Evolutionary conservation across 2,888 invertebrate species (phyloP), one percentile per base, ranked within the genome.

Genomic region (Eupeodes latifasciatus): DNA sequence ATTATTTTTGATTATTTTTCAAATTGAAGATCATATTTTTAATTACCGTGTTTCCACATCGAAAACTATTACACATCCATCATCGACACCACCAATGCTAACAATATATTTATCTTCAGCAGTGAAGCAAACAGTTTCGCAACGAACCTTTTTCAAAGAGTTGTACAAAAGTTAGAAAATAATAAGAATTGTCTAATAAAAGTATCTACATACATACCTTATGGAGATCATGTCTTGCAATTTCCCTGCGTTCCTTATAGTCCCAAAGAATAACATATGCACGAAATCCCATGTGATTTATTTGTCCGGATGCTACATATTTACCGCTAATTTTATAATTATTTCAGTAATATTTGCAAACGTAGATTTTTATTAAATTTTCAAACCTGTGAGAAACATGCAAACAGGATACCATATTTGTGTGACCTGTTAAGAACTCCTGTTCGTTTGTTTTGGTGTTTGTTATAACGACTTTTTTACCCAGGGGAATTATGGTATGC

Each of bases 261-360:
- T 98, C 96, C 98, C 98, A 99, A 16, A 99, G 93, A 89, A 98
- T 98, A 0, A 97, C 96, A 81, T 96, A 95, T 0, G 98, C 96
- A 93, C 97, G 97, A 92, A 98, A 98, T 5, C 98, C 98, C 93
- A 98, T 97, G 91, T 98, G 97, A 92, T 97, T 98, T 55, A 96
- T 95, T 94, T 98, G 98, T 0, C 98, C 98, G 0, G 98, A 98
- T 6, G 97, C 98, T 55, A 99, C 94, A 91, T 95, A 97, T 34
- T 96, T 96, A 36, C 98, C 97, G 90, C 95, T 94, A 12, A 69
- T 51, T 59, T 36, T 91, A 71, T 92, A 51, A 53, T 1, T 74
- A 7, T 27, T 77, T n/a, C 51, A 6, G 7, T 36, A n/a, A 36
- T 36, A n/a, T n/a, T 3, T 12, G 27, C 3, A 27, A 27, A 27